These are phyloP conservation scores for Aelia acuminata DNA, from an alignment of 2,888 invertebrate genomes.

Conservation along the genomic window DNA sequence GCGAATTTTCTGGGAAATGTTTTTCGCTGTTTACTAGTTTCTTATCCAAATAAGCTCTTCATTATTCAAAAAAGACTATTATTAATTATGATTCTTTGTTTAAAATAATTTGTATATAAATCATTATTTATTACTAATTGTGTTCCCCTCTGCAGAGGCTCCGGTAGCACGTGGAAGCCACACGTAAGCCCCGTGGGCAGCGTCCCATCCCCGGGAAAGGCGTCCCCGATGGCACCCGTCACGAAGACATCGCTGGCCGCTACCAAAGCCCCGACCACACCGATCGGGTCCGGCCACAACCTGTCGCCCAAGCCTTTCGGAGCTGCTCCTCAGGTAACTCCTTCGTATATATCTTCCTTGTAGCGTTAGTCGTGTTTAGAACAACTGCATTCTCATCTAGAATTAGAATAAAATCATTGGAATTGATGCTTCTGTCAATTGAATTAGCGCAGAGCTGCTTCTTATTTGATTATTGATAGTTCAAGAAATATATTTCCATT, in stretches of 20 bases:
- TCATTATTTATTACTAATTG: not conserved
- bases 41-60: too few species aligned
- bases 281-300: slow-evolving; percentile 91
- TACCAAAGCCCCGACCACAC: slow-evolving; percentile 74
- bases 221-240: slow-evolving; percentile 77
- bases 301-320: slow-evolving; percentile 87
- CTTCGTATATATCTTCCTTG: too few species aligned
- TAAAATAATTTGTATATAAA: not conserved
- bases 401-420: too few species aligned
- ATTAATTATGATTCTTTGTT: not conserved
- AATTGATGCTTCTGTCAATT: too few species aligned
- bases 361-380: too few species aligned
- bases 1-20: too few species aligned
- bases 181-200: slow-evolving; percentile 86
- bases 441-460: too few species aligned
- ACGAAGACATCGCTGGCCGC: slow-evolving; percentile 90
- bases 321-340: slow-evolving; percentile 64
- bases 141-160: slow-evolving; percentile 77
- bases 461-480: too few species aligned
- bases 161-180: slow-evolving; percentile 89
- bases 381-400: too few species aligned
- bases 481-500: too few species aligned
- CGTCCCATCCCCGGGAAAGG: slow-evolving; percentile 74
- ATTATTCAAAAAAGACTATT: too few species aligned
- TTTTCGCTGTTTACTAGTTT: too few species aligned